phyloP scores from a whole-genome alignment of 2,797 vertebrate genomes.

The Anguilla marmorata region DNA sequence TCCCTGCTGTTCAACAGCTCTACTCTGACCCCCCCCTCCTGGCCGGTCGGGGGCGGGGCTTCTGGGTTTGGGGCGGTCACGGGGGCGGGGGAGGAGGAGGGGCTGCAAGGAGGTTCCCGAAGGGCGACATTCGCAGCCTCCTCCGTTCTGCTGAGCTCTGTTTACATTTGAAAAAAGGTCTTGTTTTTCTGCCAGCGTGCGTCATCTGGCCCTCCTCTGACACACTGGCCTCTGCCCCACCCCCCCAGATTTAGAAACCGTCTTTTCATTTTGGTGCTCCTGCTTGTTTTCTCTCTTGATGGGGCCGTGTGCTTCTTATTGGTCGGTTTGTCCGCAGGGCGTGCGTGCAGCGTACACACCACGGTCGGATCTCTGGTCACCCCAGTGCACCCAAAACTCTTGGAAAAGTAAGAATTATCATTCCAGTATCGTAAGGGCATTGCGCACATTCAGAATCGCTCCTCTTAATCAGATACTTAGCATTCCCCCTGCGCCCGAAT shows the following conservation, averaged over 20 bases:
- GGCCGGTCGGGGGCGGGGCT: background rate
- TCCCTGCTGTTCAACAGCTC: background rate
- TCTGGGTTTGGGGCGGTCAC: background rate
- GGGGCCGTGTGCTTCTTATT: background rate
- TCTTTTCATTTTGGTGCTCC: constrained; percentile 48
- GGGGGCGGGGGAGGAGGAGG: background rate
- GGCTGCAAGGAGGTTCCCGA: background rate
- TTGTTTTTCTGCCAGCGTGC: constrained; percentile 67
- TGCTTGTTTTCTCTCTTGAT: constrained; percentile 19
- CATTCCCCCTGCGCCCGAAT: background rate
- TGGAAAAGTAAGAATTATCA: too few species aligned
- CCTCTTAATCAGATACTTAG: background rate
- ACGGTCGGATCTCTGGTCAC: background rate
- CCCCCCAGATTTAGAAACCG: constrained; percentile 53
- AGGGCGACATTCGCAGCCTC: background rate
- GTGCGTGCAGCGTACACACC: background rate
- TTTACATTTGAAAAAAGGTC: constrained; percentile 42
- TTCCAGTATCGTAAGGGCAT: too few species aligned
- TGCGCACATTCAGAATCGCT: background rate
- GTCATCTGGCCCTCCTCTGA: constrained; percentile 58
- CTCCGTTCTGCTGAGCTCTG: constrained; percentile 14
- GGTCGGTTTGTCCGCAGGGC: background rate
- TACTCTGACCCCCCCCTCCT: background rate
- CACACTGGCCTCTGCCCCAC: constrained; percentile 27
- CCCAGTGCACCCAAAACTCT: too few species aligned